Conservation (phyloP, 92 coral and sea anemone genomes). For the Siderastrea siderea region DNA sequence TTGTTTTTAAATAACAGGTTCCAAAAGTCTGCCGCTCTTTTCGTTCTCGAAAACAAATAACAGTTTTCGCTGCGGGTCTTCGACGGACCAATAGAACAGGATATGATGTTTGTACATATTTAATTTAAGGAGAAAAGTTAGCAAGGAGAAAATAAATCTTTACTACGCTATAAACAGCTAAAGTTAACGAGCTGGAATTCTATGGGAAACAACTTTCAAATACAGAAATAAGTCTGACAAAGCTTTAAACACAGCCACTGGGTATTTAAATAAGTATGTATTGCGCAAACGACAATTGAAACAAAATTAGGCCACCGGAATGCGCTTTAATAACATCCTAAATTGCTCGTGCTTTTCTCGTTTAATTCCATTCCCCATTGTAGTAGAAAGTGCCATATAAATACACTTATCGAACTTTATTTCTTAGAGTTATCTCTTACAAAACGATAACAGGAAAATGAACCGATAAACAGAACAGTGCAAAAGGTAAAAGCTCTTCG, state of each 20-base stretch:
- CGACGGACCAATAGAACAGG: background rate
- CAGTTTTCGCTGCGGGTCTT: background rate
- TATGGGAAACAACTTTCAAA: background rate
- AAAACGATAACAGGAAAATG: constrained; percentile 1
- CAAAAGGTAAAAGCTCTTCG: background rate
- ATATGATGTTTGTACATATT: constrained; percentile 1
- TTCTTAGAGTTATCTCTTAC: background rate
- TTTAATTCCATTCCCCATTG: background rate
- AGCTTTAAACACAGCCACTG: background rate
- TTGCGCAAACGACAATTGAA: background rate
- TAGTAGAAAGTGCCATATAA: background rate
- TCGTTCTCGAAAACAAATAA: background rate
- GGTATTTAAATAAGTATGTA: background rate
- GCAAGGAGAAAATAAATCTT: background rate
- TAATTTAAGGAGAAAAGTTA: background rate
- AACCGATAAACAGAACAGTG: background rate
- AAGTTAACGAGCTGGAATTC: background rate
- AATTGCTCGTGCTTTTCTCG: background rate
- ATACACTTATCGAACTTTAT: background rate
- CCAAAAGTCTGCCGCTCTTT: background rate
- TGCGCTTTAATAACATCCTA: background rate
- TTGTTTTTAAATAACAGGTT: background rate
- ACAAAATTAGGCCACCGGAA: constrained; percentile 32
- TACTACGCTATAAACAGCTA: background rate
- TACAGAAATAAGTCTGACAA: background rate